A percentile compares a stretch with the other conserved stretches of the same genome.
These are phyloP conservation scores for Peromyscus californicus DNA, from an alignment of 2,113 vertebrate genomes.

Conservation along the genomic window DNA sequence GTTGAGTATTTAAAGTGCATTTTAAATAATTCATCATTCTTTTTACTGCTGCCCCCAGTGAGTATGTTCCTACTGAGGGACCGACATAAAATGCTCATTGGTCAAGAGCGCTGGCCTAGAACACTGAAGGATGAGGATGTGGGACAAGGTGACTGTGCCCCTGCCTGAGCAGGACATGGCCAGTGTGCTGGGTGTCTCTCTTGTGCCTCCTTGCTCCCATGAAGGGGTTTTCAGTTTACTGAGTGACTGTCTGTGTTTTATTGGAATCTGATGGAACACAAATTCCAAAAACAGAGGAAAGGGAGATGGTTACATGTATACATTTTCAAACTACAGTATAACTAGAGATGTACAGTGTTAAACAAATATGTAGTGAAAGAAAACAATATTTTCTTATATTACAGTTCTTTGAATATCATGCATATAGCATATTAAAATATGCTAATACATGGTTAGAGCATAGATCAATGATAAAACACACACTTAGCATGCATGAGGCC, in stretches of 20 bases:
- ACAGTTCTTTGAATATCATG: constrained; percentile 19
- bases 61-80: not conserved
- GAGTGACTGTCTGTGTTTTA: not conserved
- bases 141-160: not conserved
- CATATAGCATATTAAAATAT: not conserved
- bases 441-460: not conserved
- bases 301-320: not conserved
- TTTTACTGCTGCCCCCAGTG: not conserved
- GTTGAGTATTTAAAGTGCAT: not conserved
- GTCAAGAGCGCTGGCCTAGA: not conserved
- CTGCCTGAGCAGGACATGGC: not conserved
- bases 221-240: not conserved
- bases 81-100: not conserved
- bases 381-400: not conserved
- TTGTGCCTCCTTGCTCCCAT: not conserved
- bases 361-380: not conserved
- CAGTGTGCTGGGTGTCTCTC: no score
- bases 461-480: not conserved
- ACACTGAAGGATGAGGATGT: not conserved
- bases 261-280: not conserved
- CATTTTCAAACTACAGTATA: not conserved
- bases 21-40: not conserved
- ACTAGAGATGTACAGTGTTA: not conserved
- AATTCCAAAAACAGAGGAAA: not conserved
- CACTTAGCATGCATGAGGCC: not conserved